Conservation (phyloP, 1,140 invertebrate species). For the Papilio xuthus region DNA sequence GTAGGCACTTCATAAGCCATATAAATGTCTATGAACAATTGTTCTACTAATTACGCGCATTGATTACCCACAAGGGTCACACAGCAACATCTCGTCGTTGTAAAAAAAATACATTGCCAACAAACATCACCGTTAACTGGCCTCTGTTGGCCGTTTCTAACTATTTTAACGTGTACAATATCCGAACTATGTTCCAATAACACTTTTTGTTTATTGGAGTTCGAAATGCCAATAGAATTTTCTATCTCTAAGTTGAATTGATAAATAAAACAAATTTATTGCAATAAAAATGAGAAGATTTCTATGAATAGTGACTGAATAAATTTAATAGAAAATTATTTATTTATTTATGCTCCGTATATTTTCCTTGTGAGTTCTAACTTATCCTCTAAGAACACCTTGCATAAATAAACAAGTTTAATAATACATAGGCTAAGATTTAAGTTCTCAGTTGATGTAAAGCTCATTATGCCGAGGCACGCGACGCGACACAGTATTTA, state of each 20-base stretch:
- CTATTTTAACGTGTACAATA: neutral
- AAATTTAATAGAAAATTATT: neutral
- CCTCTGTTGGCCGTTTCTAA: neutral
- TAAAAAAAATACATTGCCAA: neutral
- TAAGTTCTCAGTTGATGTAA: constrained; percentile 16
- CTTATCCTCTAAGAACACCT: constrained; percentile 15
- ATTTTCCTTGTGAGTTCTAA: neutral
- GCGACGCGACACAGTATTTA: constrained; percentile 19
- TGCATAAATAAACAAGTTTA: constrained; percentile 26
- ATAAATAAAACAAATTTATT: neutral
- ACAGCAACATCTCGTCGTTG: neutral
- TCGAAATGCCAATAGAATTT: neutral
- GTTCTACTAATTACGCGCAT: neutral
- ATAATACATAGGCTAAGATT: constrained; percentile 21
- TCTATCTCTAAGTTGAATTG: neutral
- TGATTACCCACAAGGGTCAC: neutral
- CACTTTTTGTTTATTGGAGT: neutral
- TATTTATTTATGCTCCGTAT: neutral
- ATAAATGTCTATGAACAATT: too few species aligned
- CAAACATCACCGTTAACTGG: neutral
- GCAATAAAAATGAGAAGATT: neutral
- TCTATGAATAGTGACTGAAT: neutral
- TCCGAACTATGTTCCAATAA: neutral
- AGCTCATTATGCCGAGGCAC: constrained; percentile 23
- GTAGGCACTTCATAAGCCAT: too few species aligned